Evolutionary conservation across 2,113 vertebrate genomes (phyloP).

Genomic region (Murina feae): DNA sequence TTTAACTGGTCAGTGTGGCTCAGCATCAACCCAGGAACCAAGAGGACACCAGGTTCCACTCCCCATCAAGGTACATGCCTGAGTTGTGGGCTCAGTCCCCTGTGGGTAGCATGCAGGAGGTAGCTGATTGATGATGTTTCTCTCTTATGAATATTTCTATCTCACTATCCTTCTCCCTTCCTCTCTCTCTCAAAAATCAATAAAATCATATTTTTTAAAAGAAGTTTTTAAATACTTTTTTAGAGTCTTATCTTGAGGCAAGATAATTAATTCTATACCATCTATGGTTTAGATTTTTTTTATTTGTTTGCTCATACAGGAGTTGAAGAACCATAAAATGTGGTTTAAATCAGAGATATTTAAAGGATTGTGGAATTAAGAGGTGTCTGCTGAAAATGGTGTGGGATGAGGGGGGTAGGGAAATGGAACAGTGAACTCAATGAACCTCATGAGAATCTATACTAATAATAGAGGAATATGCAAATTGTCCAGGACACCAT

Average conservation of each 20-base stretch:
- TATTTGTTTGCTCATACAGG: slow-evolving; percentile 1
- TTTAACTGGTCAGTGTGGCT: not conserved
- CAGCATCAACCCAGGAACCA: too few relatives aligned
- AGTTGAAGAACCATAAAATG: not conserved
- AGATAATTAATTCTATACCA: not conserved
- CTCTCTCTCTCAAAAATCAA: too few relatives aligned
- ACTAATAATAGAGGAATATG: too few relatives aligned
- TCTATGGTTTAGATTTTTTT: not conserved
- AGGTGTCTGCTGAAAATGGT: not conserved
- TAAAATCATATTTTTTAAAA: not conserved
- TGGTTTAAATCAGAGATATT: not conserved
- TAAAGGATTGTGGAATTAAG: not conserved
- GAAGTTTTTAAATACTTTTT: slow-evolving; percentile 31
- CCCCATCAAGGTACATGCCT: too few relatives aligned
- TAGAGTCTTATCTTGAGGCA: not conserved
- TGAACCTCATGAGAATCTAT: not conserved
- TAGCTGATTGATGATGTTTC: too few relatives aligned
- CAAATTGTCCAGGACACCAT: too few relatives aligned
- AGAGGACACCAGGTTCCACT: too few relatives aligned
- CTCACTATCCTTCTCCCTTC: too few relatives aligned
- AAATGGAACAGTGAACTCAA: not conserved
- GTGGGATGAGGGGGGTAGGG: not conserved
- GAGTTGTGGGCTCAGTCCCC: too few relatives aligned
- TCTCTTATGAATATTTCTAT: too few relatives aligned
- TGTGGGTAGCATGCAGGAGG: too few relatives aligned